These are phyloP conservation scores for Ricordea florida DNA, from an alignment of 92 coral and sea anemone species.

Conservation along the genomic window DNA sequence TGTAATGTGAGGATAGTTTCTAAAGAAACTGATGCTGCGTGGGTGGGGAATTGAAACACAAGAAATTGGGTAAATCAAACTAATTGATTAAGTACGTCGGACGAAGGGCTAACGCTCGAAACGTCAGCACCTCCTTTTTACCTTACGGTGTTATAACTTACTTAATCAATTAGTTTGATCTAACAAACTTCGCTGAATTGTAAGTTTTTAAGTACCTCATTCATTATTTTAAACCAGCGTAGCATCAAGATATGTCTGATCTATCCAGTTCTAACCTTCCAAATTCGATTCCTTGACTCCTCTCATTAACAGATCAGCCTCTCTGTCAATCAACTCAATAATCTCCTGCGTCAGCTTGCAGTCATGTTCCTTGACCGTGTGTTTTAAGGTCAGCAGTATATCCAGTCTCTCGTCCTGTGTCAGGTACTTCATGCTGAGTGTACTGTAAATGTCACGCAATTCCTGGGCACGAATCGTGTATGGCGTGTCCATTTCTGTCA, in stretches of 20 bases:
- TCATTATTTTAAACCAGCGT: too few relatives aligned
- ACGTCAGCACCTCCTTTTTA: too few relatives aligned
- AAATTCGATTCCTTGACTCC: constrained; percentile 96
- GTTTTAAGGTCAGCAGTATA: constrained; percentile 91
- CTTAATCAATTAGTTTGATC: not conserved
- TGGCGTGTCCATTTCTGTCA: constrained; percentile 99
- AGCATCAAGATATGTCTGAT: too few relatives aligned
- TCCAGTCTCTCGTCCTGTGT: constrained; percentile 98
- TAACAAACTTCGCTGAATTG: too few relatives aligned
- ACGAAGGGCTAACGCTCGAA: too few relatives aligned
- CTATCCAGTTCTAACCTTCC: constrained; percentile 90
- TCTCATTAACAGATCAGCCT: constrained; percentile 97
- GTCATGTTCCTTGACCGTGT: constrained; percentile 97
- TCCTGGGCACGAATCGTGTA: constrained; percentile 97
- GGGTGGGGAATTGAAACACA: too few relatives aligned
- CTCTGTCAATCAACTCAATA: constrained; percentile 95
- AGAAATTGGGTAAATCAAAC: too few relatives aligned
- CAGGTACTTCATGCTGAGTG: constrained; percentile 93
- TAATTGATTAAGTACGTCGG: too few relatives aligned
- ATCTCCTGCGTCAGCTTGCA: constrained; percentile 98
- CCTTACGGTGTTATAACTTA: not conserved
- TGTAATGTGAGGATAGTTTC: too few relatives aligned
- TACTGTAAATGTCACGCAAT: constrained; percentile 93
- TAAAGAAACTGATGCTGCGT: too few relatives aligned
- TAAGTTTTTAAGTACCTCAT: too few relatives aligned